Evolutionary conservation across 2,113 vertebrate species (phyloP), one percentile per base, ranked within the genome.

Genomic region (Ceyx melanurus): DNA sequence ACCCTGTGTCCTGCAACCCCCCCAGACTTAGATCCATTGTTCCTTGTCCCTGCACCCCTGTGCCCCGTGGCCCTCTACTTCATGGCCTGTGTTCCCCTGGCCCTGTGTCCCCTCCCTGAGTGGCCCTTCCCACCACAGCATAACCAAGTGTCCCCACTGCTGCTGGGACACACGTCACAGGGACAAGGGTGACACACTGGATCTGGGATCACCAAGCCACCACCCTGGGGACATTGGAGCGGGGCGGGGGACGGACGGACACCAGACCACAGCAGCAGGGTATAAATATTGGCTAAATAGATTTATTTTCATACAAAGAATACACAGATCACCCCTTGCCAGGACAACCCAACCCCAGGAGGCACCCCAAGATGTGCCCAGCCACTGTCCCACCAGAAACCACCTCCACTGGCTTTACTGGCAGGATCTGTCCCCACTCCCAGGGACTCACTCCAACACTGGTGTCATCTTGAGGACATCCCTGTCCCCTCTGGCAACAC

Each of bases 231-330:
- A 33, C 67, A 33, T 5, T 0, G 9, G 29, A 0, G 1, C 3
- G 3, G 33, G 46, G 33, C 3, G 8, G 29, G 61, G 37, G 37
- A 10, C 10, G 37, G 37, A 37, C 10, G 10, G 51, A 82, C 71
- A 79, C 13, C 20, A 88, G 56, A 29, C 8, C 28, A 54, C 2
- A 4, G 57, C 35, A 10, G 16, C 9, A 2, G 57, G 51, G 60
- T 92, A 95, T 94, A 96, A 97, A 97, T 97, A 96, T 85, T 97
- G 96, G 97, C 97, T 97, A 97, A 97, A 97, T 97, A 97, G 94
- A 97, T 97, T 97, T 97, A 96, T 97, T 97, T 96, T 96, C 95
- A 96, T 97, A 97, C 94, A 97, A 97, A 97, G 95, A 94, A 95
- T 95, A 97, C 92, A 96, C 75, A 88, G 89, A 80, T 33, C 10